Evolutionary conservation across 92 coral and sea anemone genomes (phyloP).

Genomic region (Blastomussa wellsi): DNA sequence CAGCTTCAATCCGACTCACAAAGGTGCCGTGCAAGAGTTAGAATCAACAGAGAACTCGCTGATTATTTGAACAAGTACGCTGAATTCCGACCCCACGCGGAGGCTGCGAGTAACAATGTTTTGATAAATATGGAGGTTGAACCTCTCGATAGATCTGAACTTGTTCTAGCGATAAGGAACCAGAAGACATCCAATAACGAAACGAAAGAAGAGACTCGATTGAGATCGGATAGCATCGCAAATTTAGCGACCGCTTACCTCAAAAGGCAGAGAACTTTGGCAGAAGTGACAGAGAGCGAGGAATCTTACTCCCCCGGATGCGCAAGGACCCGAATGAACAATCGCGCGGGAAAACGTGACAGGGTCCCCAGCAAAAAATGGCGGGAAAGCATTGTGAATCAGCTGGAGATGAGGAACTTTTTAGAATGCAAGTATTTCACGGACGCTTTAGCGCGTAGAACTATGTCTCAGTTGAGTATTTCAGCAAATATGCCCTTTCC

Average conservation of each 20-base stretch:
- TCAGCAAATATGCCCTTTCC: slow-evolving; percentile 35
- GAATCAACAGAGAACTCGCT: slow-evolving; percentile 71
- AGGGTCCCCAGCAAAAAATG: slow-evolving; percentile 44
- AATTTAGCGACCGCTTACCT: slow-evolving; percentile 70
- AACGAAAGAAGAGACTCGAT: slow-evolving; percentile 17
- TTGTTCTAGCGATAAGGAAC: slow-evolving; percentile 69
- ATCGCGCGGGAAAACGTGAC: slow-evolving; percentile 18
- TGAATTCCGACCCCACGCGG: slow-evolving; percentile 64
- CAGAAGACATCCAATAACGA: slow-evolving; percentile 49
- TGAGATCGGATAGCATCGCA: slow-evolving; percentile 66
- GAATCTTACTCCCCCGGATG: slow-evolving; percentile 52
- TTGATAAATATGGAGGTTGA: slow-evolving; percentile 52
- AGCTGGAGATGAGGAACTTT: slow-evolving; percentile 82
- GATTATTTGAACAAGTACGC: slow-evolving; percentile 73
- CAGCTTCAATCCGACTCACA: slow-evolving; percentile 62
- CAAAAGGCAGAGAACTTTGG: slow-evolving; percentile 39
- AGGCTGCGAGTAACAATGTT: slow-evolving; percentile 31
- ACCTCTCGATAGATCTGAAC: slow-evolving; percentile 55
- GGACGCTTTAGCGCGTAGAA: slow-evolving; percentile 73
- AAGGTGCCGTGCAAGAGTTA: slow-evolving; percentile 49
- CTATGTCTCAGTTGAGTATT: slow-evolving; percentile 63
- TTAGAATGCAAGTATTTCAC: slow-evolving; percentile 85
- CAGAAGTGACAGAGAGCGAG: slow-evolving; percentile 57
- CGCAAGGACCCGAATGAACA: slow-evolving; percentile 5
- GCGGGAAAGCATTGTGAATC: slow-evolving; percentile 72